A percentile compares a stretch with the other conserved stretches of the same genome.
These are phyloP conservation scores for Pollachius pollachius DNA, from an alignment of 2,113 vertebrate genomes.

Conservation along the genomic window DNA sequence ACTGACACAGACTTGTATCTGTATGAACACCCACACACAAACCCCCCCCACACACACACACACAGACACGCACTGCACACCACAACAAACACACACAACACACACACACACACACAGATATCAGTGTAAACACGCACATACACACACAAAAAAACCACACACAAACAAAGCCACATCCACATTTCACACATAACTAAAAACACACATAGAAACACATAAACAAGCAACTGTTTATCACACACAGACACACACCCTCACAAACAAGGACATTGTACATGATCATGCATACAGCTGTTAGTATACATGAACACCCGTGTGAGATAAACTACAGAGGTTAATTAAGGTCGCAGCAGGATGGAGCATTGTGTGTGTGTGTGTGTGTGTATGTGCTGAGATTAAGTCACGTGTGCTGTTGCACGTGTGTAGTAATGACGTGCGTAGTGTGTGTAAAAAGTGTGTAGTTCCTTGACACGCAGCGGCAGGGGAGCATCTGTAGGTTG, in stretches of 20 bases:
- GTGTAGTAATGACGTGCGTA: neutral
- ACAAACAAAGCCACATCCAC: no score
- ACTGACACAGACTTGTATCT: neutral
- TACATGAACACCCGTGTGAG: slow-evolving; percentile 19
- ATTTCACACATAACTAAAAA: no score
- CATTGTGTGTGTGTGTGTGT: slow-evolving; percentile 1
- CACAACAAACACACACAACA: neutral
- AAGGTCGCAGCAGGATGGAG: slow-evolving; percentile 4
- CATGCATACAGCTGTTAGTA: neutral
- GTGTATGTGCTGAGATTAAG: neutral
- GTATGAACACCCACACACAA: neutral
- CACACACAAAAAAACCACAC: no score
- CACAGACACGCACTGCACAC: neutral
- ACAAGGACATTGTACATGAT: no score
- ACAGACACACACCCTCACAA: no score
- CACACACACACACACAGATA: neutral
- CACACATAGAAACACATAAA: no score
- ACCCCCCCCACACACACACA: slow-evolving; percentile 8
- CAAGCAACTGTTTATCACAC: no score
- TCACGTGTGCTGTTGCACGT: neutral
- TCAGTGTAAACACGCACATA: no score
- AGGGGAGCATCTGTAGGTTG: neutral
- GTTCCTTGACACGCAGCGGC: neutral
- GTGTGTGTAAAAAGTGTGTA: neutral
- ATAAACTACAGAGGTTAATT: slow-evolving; percentile 67